These are phyloP conservation scores for Oxytorus armatus DNA, from an alignment of 2,888 invertebrate genomes.

Conservation along the genomic window DNA sequence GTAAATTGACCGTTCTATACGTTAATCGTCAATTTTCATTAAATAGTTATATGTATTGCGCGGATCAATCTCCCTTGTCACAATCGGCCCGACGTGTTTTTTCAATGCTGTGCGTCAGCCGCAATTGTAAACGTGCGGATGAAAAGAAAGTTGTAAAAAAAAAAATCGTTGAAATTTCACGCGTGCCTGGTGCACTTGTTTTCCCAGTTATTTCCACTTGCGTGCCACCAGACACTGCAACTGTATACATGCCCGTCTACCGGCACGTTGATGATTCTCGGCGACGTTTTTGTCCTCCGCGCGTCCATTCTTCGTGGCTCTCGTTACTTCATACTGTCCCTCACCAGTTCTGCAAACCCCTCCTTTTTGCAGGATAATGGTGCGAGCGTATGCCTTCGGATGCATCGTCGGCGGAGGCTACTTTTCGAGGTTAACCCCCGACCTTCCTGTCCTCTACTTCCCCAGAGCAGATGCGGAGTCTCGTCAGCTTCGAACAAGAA, in stretches of 20 bases:
- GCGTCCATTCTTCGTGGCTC: slow-evolving; percentile 46
- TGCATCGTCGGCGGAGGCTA: slow-evolving; percentile 41
- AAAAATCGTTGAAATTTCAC: slow-evolving; percentile 26
- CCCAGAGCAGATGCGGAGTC: slow-evolving; percentile 39
- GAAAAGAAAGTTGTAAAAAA: background rate
- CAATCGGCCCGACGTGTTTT: background rate
- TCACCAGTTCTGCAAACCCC: background rate
- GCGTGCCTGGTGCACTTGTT: slow-evolving; percentile 49
- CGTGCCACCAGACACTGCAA: slow-evolving; percentile 73
- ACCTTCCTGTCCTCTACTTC: slow-evolving; percentile 42
- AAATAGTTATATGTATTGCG: no score
- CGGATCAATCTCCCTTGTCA: no score
- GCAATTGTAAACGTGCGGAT: background rate
- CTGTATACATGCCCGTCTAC: background rate
- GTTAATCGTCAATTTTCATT: no score
- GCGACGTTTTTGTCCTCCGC: slow-evolving; percentile 59
- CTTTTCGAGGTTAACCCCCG: slow-evolving; percentile 63
- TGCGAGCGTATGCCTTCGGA: slow-evolving; percentile 27
- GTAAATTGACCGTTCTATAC: no score
- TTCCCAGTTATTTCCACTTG: slow-evolving; percentile 75
- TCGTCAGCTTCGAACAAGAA: slow-evolving; percentile 42
- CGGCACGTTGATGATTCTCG: slow-evolving; percentile 55
- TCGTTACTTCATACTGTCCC: slow-evolving; percentile 13
- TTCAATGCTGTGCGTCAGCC: background rate
- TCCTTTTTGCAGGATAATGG: slow-evolving; percentile 25